phyloP scores from a whole-genome alignment of 2,888 invertebrate species.

The Microplitis deprimator region DNA sequence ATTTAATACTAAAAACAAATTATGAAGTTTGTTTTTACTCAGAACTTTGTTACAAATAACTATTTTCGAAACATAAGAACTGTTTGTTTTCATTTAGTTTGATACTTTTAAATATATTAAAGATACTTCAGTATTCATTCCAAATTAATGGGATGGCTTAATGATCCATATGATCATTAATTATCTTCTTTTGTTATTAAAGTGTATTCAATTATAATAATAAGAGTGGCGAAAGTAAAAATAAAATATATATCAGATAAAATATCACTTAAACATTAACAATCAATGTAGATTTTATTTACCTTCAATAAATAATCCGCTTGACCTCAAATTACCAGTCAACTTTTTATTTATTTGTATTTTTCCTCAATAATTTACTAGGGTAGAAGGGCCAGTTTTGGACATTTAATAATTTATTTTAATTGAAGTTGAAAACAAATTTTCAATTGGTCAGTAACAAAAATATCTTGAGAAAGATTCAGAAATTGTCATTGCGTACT shows the following conservation, averaged over 20 bases:
- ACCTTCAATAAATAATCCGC: background rate
- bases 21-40: background rate
- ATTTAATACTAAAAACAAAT: background rate
- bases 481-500: too few species aligned
- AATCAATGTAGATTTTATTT: constrained; percentile 1
- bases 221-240: constrained; percentile 16
- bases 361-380: too few species aligned
- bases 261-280: constrained; percentile 2
- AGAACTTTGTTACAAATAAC: background rate
- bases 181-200: constrained; percentile 30
- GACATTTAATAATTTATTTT: too few species aligned
- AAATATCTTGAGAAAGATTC: too few species aligned
- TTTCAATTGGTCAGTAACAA: too few species aligned
- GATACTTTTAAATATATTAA: background rate
- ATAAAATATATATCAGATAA: constrained; percentile 27
- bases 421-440: too few species aligned
- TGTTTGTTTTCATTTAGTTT: background rate
- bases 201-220: constrained; percentile 19
- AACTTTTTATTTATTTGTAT: constrained; percentile 9
- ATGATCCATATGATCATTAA: constrained; percentile 49
- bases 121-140: constrained; percentile 65
- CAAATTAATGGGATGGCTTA: constrained; percentile 56
- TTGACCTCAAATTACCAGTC: background rate
- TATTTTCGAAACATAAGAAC: background rate
- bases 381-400: too few species aligned